phyloP scores from a whole-genome alignment of 2,113 vertebrate species.

The Sylvietta virens region DNA sequence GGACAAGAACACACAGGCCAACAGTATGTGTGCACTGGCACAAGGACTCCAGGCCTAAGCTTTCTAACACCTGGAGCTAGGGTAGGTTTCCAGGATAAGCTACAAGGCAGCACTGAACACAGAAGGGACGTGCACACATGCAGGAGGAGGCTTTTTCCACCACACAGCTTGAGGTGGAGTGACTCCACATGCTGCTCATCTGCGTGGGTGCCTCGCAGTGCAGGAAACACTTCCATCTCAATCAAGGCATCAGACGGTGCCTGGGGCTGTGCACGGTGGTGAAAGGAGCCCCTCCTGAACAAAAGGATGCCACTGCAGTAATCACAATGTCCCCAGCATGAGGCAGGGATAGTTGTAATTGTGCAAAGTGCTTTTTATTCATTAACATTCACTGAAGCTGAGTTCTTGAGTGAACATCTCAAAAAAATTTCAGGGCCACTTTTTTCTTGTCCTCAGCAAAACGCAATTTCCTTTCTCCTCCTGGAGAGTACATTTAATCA shows the following conservation, averaged over 20 bases:
- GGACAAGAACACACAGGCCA: neutral
- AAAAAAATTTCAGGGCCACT: neutral
- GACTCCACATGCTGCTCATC: neutral
- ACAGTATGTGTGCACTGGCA: neutral
- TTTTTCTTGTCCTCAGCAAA: neutral
- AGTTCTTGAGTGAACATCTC: neutral
- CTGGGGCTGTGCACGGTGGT: neutral
- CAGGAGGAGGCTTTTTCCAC: neutral
- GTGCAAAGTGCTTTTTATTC: neutral
- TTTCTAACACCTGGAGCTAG: neutral
- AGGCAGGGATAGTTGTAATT: neutral
- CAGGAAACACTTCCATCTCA: neutral
- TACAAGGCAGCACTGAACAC: neutral
- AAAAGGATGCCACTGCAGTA: neutral
- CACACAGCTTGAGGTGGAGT: neutral
- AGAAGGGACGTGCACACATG: rapidly evolving
- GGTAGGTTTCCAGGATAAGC: neutral
- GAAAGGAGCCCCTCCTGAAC: neutral
- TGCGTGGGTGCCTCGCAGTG: neutral
- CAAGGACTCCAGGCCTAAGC: neutral
- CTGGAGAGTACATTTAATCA: conserved; percentile 3
- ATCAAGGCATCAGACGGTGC: neutral
- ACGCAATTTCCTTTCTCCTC: conserved; percentile 13
- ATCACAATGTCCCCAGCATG: neutral
- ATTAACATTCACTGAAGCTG: neutral